phyloP scores from a whole-genome alignment of 1,140 invertebrate genomes.

The Plectrocnemia conspersa region DNA sequence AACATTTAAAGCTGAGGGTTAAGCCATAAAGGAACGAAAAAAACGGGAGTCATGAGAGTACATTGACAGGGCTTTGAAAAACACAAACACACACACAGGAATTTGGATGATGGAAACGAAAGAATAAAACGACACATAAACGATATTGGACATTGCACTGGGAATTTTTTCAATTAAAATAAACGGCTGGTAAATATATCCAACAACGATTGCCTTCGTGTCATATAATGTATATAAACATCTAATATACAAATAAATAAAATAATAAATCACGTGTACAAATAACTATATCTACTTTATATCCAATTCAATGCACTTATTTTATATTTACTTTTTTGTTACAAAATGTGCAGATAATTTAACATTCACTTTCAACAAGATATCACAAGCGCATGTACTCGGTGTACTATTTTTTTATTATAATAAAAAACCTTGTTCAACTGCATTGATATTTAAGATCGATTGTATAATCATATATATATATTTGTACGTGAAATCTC shows the following conservation, averaged over 20 bases:
- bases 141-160: conserved; percentile 16
- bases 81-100: conserved; percentile 7
- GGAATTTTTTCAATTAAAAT: conserved; percentile 1
- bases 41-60: conserved; percentile 18
- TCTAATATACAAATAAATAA: conserved; percentile 1
- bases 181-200: conserved; percentile 2
- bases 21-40: conserved; percentile 6
- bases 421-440: conserved; percentile 24
- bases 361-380: conserved; percentile 35
- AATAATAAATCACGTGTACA: conserved; percentile 16
- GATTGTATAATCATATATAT: too few relatives aligned
- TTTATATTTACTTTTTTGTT: conserved; percentile 21
- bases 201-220: background rate
- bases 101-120: conserved; percentile 17
- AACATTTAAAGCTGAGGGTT: conserved; percentile 13
- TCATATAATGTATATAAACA: background rate
- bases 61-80: conserved; percentile 16
- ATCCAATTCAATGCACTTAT: conserved; percentile 31
- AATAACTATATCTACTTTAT: conserved; percentile 27
- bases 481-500: too few relatives aligned
- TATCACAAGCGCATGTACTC: conserved; percentile 34
- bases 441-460: too few relatives aligned
- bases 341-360: conserved; percentile 33
- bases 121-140: background rate
- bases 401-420: conserved; percentile 5